Evolutionary conservation across 1,140 invertebrate species (phyloP), one percentile per base, ranked within the genome.

Genomic region (Drosophila sulfurigaster): DNA sequence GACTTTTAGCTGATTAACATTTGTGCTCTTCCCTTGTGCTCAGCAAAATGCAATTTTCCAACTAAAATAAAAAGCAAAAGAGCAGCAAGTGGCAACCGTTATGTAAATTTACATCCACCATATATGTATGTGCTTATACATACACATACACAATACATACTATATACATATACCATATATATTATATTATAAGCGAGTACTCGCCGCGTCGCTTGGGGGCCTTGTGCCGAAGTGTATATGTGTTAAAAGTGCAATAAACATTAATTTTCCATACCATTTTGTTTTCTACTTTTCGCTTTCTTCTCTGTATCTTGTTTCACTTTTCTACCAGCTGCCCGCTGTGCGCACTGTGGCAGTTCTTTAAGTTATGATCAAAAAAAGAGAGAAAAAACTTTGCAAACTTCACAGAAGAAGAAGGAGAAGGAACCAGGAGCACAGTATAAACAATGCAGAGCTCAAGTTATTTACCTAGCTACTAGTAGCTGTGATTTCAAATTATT

Each of bases 1-100:
- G 67, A 90, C 85, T 89, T 81, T 90, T 89, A 88, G 85, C 85
- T 89, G 85, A 88, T 88, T 88, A 88, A 88, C 85, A 88, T 88
- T 88, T 88, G 74, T 67, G 45, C 70, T 78, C 48, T 38, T 60
- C 65, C 45, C 70, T 48, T 60, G 30, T 68, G 69, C 59, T 45
- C 52, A 70, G 77, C 70, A 82, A 83, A 87, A 87, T 87, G 83
- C 83, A 87, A 87, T 87, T 88, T 88, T 80, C 73, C 67, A 64
- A 60, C 73, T 38, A 69, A 80, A 78, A 79, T 70, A 75, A 71
- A 69, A 71, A 51, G 65, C 48, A 59, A 25, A 25, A 58, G 64
- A 79, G 75, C 82, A 51, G 11, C 67, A 77, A 86, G 81, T 79
- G 83, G 82, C 73, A 82, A 82, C 73, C 71, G 79, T 88, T 87